A percentile compares a stretch with the other conserved stretches of the same genome.
These are phyloP conservation scores for Equus przewalskii DNA, from an alignment of 2,113 vertebrate genomes.

Conservation along the genomic window DNA sequence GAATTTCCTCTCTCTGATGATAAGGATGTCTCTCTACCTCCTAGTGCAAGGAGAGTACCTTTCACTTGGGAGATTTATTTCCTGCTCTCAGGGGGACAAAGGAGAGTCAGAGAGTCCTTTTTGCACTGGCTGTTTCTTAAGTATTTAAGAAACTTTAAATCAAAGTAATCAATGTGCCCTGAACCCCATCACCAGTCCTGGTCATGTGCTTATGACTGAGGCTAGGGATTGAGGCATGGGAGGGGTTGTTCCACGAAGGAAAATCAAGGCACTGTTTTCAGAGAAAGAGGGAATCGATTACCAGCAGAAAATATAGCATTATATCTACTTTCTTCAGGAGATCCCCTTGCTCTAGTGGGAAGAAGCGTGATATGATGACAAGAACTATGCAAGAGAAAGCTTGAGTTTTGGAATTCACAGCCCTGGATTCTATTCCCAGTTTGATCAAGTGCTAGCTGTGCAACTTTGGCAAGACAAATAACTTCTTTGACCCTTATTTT, in stretches of 20 bases:
- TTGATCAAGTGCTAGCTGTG: neutral
- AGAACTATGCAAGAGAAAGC: neutral
- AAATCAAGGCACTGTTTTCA: neutral
- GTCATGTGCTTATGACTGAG: neutral
- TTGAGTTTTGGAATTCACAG: neutral
- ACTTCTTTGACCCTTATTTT: neutral
- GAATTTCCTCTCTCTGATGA: too few species aligned
- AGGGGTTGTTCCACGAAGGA: neutral
- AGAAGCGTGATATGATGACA: neutral
- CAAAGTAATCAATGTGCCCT: too few species aligned
- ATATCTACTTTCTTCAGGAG: neutral
- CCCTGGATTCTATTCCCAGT: neutral
- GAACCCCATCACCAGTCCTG: neutral
- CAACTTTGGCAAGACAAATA: neutral
- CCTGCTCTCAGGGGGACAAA: too few species aligned
- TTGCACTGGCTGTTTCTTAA: too few species aligned
- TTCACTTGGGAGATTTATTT: too few species aligned
- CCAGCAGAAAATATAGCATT: neutral
- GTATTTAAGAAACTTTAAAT: too few species aligned
- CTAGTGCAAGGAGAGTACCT: too few species aligned
- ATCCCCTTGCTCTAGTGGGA: neutral
- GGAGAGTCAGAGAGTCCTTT: too few species aligned
- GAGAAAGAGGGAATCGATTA: neutral
- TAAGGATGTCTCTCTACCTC: too few species aligned
- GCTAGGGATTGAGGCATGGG: neutral